phyloP scores from a whole-genome alignment of 2,113 vertebrate genomes.

The Erinaceus europaeus region DNA sequence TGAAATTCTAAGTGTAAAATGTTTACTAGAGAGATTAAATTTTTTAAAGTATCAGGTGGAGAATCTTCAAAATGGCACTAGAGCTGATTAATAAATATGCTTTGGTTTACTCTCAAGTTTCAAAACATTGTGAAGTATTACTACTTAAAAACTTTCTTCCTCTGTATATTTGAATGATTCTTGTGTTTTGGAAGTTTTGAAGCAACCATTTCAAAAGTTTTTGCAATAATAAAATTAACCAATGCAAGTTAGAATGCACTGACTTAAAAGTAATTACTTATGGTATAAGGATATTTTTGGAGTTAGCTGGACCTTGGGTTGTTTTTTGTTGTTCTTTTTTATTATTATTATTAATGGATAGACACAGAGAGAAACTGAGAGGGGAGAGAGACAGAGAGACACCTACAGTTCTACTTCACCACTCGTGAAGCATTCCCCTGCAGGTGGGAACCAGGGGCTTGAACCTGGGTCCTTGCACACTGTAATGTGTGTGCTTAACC shows the following conservation, averaged over 20 bases:
- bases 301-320: neutral
- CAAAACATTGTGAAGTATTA: conserved; percentile 21
- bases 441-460: too few relatives aligned
- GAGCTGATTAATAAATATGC: neutral
- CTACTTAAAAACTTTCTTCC: neutral
- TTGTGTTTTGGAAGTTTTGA: neutral
- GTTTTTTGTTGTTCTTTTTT: too few relatives aligned
- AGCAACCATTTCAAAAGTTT: neutral
- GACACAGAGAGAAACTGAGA: too few relatives aligned
- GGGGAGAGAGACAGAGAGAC: too few relatives aligned
- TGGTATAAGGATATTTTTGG: neutral
- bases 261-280: neutral
- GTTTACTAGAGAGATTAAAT: neutral
- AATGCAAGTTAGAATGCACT: neutral
- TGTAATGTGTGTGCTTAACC: too few relatives aligned
- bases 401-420: too few relatives aligned
- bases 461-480: too few relatives aligned
- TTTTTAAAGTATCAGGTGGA: conserved; percentile 25
- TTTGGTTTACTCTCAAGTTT: conserved; percentile 43
- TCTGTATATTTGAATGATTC: neutral
- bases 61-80: conserved; percentile 14
- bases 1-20: conserved; percentile 7
- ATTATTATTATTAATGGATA: too few relatives aligned
- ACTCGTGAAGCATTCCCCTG: too few relatives aligned
- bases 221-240: conserved; percentile 7